phyloP scores from a whole-genome alignment of 2,888 invertebrate species.

The Dolomedes plantarius region DNA sequence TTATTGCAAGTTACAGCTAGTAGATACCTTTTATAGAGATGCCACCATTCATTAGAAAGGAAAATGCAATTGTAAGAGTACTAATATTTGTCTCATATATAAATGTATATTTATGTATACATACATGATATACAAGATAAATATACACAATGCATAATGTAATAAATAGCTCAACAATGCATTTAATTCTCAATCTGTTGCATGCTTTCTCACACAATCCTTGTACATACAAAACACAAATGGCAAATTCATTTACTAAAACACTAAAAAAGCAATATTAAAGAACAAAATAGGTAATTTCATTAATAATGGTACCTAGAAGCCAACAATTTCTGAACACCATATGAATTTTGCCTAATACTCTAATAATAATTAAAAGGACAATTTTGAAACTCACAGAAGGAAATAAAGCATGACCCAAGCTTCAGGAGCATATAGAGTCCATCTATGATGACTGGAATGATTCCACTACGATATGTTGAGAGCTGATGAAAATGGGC shows the following conservation, averaged over 20 bases:
- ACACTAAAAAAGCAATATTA: neutral
- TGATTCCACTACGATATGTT: constrained; percentile 64
- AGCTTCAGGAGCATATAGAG: constrained; percentile 2
- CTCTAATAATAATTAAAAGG: constrained; percentile 1
- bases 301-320: neutral
- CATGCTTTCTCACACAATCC: neutral
- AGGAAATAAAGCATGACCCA: constrained; percentile 19
- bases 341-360: neutral
- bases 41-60: neutral
- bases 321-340: neutral
- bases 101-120: constrained; percentile 5
- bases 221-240: neutral
- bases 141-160: neutral
- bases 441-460: constrained; percentile 44
- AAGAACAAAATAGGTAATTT: neutral
- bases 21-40: neutral
- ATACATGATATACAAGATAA: neutral
- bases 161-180: neutral
- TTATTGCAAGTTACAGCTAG: constrained; percentile 28
- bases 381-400: constrained; percentile 4
- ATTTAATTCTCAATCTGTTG: neutral
- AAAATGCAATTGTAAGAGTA: constrained; percentile 1
- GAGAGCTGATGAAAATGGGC: constrained; percentile 50
- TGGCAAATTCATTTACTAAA: neutral
- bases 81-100: no score